These are phyloP conservation scores for Syndactyla subalaris DNA, from an alignment of 2,797 vertebrate species.

Conservation along the genomic window DNA sequence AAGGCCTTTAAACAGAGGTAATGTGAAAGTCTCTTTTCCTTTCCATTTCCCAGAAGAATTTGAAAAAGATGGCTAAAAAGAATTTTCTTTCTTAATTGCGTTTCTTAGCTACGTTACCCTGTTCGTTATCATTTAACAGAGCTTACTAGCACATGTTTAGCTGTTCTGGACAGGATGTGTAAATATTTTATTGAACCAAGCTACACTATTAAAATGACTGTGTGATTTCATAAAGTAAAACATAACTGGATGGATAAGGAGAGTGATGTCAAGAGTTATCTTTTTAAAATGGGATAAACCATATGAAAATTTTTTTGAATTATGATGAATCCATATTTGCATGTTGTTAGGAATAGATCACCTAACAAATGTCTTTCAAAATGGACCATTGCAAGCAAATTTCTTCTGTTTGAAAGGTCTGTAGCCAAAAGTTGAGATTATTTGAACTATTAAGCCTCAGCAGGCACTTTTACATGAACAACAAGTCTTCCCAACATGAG, in stretches of 20 bases:
- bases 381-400: not conserved
- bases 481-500: not conserved
- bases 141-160: not conserved
- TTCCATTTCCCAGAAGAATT: not conserved
- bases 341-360: not conserved
- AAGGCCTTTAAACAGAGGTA: constrained; percentile 92
- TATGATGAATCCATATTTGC: not conserved
- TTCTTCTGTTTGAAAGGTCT: not conserved
- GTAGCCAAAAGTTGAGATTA: not conserved
- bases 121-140: not conserved
- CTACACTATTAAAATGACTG: not conserved
- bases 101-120: not conserved
- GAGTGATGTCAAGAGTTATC: not conserved
- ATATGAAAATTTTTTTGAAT: not conserved
- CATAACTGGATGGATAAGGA: not conserved
- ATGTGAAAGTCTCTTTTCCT: not conserved
- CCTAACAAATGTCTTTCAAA: not conserved
- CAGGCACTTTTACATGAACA: not conserved
- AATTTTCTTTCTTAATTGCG: not conserved
- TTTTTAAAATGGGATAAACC: not conserved
- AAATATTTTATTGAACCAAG: not conserved
- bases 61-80: not conserved
- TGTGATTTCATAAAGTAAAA: not conserved
- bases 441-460: not conserved
- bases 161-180: not conserved